Percentiles rank a stretch among this genome's conserved stretches.
Conservation (phyloP, 2,888 invertebrate genomes). For the Mongoloraphidia duomilia region DNA sequence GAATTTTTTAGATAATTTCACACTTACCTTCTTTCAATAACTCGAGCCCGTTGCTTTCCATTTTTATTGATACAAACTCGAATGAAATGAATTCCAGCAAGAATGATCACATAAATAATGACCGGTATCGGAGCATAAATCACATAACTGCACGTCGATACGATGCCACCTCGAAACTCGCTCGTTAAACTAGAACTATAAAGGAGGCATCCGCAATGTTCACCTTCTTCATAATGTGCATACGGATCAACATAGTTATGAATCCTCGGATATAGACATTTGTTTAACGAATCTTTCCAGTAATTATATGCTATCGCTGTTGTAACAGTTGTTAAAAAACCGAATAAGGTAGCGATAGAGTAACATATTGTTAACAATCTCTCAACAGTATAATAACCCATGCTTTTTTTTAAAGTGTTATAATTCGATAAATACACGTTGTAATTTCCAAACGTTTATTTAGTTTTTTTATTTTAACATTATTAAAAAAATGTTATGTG, state of each 20-base stretch:
- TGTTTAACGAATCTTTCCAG: constrained; percentile 42
- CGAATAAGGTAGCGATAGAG: too few species aligned
- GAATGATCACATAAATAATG: constrained; percentile 5
- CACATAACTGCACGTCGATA: constrained; percentile 26
- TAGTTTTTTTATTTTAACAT: too few species aligned
- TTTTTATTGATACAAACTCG: constrained; percentile 36
- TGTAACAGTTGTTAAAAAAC: constrained; percentile 20
- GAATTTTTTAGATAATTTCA: neutral
- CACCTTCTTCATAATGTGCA: constrained; percentile 12
- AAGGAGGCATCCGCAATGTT: constrained; percentile 29
- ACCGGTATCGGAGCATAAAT: constrained; percentile 22
- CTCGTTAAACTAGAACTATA: constrained; percentile 25
- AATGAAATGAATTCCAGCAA: constrained; percentile 1
- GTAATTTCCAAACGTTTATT: too few species aligned
- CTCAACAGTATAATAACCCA: too few species aligned
- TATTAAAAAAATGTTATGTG: too few species aligned
- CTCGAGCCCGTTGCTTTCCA: constrained; percentile 24
- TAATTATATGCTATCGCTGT: constrained; percentile 41
- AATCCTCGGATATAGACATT: constrained; percentile 24
- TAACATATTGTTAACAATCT: too few species aligned
- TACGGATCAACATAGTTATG: constrained; percentile 19
- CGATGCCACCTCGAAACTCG: constrained; percentile 27
- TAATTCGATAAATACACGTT: too few species aligned
- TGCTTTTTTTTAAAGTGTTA: too few species aligned
- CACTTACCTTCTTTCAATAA: constrained; percentile 36